Percentiles rank a stretch among this genome's conserved stretches.
These are phyloP conservation scores for Brotula barbata DNA, from an alignment of 2,797 vertebrate species.

Conservation along the genomic window DNA sequence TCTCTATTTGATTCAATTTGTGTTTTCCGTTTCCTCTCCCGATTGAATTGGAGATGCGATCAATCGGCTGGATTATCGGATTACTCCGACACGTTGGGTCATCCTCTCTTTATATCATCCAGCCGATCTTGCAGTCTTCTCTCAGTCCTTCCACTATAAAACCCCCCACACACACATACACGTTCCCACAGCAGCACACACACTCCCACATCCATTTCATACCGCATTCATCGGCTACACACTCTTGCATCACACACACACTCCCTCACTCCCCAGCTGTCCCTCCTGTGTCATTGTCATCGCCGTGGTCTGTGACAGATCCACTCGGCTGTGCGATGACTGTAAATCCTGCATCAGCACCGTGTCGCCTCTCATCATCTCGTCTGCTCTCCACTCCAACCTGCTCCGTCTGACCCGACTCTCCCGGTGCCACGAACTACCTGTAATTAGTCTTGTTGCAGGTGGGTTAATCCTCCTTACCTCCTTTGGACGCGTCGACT, in stretches of 20 bases:
- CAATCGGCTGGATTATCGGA: too few species aligned
- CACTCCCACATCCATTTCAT: neutral
- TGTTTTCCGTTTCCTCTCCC: too few species aligned
- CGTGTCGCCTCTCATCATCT: constrained; percentile 59
- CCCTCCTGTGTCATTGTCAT: constrained; percentile 38
- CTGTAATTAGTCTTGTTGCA: constrained; percentile 11
- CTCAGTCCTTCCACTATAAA: too few species aligned
- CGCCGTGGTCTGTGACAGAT: constrained; percentile 37
- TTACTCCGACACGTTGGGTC: too few species aligned
- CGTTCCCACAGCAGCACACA: neutral
- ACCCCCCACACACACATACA: neutral
- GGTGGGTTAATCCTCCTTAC: constrained; percentile 1
- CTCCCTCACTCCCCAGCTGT: constrained; percentile 3
- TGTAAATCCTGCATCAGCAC: constrained; percentile 63
- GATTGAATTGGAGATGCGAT: too few species aligned
- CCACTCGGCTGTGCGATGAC: constrained; percentile 50
- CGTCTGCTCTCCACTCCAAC: constrained; percentile 3
- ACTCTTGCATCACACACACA: constrained; percentile 32
- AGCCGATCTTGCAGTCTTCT: too few species aligned
- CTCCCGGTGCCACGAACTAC: neutral
- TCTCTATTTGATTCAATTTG: too few species aligned
- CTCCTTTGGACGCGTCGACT: neutral
- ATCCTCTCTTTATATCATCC: too few species aligned
- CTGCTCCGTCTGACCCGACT: constrained; percentile 22
- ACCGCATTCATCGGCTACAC: constrained; percentile 4